Base-by-base conservation (phyloP, 2,797 vertebrate species). In the Pelodytes ibericus region DNA sequence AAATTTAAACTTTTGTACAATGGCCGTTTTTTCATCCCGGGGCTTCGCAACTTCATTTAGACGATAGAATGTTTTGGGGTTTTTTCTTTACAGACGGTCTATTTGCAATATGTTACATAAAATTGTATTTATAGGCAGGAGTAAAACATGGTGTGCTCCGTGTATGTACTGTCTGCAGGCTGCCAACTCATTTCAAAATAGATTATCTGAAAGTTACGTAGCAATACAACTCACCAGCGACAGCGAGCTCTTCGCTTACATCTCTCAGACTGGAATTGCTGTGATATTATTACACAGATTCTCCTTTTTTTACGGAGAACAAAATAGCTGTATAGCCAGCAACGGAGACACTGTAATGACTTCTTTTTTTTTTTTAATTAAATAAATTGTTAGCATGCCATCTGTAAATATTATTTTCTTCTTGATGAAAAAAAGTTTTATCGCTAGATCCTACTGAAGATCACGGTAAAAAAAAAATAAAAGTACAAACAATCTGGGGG, bases 51-150 rank as follows among this genome's bases (percentile, higher is more conserved):
- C 47, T 56, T 73, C 58, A 79, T 79, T 73, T 78, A 61, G 69
- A 78, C 66, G 62, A 72, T 65, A 56, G 44, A 78, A 78, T 72
- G 75, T 66, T 79, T 73, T n/a, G n/a, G n/a, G n/a, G n/a, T n/a
- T 75, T 67, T 49, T 49, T 49, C 18, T 53, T n/a, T 60, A 61
- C 36, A 22, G 24, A 36, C 49, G 36, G 33, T 77, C 39, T 77
- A 30, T 67, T 67, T 25, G 6, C 33, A 61, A 27, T 56, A 59
- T 16, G 31, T 78, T 67, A 72, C 62, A 72, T 7, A 36, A 66
- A 72, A 66, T 58, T 11, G 59, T 25, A 77, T 66, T 77, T 66
- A 67, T 72, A 53, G 61, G 44, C 16, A 41, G 59, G 26, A 53
- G 70, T 4, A 57, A 57, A 29, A 25, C 30, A 26, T 49, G 47